Evolutionary conservation across 2,797 vertebrate species (phyloP), one percentile per base, ranked within the genome.

Genomic region (Gambusia yucatana): DNA sequence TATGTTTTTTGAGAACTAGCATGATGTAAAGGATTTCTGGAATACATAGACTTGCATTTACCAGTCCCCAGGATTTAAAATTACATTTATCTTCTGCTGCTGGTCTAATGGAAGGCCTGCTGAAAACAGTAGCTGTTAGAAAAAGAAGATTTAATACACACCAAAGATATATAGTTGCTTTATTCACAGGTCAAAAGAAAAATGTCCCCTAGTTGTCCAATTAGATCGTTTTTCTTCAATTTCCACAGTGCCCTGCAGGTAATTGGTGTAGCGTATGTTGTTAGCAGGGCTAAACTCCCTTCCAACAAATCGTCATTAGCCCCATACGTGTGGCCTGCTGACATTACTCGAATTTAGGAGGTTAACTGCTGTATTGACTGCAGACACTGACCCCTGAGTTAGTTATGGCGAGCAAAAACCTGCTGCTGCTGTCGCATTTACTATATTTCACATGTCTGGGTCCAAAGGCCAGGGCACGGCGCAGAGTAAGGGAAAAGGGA

Each of bases 311-410:
- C 41, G 81, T 80, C 84, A 72, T 91, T 88, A 89, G 79, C 81
- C 76, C 82, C 84, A 69, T 81, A 79, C 2, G 52, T 75, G 63
- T 39, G 61, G 67, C 72, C 71, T 47, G 70, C 78, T 85, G 88
- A 87, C 78, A 77, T 77, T 67, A 72, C 80, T 82, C 72, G 55
- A 81, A 81, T 84, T 79, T 73, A 77, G 73, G 78, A 87, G 79
- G 86, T 89, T 85, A 87, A 87, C 82, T 81, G 85, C 70, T 78
- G 78, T 77, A 39, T 82, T 80, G 85, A 84, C 84, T 75, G 48
- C 83, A 86, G 82, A 76, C 86, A 1, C 89, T 92, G 85, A 90
- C 91, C 87, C 88, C 92, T 20, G 87, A 87, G 77, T 85, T 84
- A 65, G 82, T 90, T 74, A 81, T 89, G 84, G 86, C 87, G 71